Evolutionary conservation across 2,797 vertebrate species (phyloP).

Genomic region (Squalus acanthias): DNA sequence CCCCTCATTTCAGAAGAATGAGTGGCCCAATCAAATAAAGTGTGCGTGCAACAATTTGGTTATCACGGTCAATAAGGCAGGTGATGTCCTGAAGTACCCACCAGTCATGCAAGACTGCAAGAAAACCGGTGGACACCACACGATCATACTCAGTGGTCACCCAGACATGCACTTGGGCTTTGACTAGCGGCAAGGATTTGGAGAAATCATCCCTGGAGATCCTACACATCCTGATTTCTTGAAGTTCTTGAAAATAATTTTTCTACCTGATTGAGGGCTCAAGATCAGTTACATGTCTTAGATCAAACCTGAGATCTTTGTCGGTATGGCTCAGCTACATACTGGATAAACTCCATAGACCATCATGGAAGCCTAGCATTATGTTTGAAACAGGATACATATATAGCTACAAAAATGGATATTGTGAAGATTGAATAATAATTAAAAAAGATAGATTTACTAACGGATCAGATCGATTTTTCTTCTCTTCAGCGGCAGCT

Average conservation of each 20-base stretch:
- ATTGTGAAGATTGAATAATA: neutral
- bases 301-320: neutral
- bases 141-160: neutral
- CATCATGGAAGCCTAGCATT: neutral
- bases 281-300: neutral
- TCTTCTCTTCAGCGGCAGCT: slow-evolving; percentile 75
- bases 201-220: neutral
- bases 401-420: neutral
- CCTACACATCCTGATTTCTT: neutral
- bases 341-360: neutral
- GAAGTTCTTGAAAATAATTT: neutral
- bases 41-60: neutral
- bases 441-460: slow-evolving; percentile 46
- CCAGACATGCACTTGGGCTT: neutral
- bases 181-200: neutral
- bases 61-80: neutral
- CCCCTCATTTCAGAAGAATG: neutral
- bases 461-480: slow-evolving; percentile 85
- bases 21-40: neutral
- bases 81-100: neutral
- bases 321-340: neutral
- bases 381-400: neutral
- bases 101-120: neutral
- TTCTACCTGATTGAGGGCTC: neutral
- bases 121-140: neutral